Conservation (phyloP, 2,797 vertebrate genomes). For the Liparis tanakae region DNA sequence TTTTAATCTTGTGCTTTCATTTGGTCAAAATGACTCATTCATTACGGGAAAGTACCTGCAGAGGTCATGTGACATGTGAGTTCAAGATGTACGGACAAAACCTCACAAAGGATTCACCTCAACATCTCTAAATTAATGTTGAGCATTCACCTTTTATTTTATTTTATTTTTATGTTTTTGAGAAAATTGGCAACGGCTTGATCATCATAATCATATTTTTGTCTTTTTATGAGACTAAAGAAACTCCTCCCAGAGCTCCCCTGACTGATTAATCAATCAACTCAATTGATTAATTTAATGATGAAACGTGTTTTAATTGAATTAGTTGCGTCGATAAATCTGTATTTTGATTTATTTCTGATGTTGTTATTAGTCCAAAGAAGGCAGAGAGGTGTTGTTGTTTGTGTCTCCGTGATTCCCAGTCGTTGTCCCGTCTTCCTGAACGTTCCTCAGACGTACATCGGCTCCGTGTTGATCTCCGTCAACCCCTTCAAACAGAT, state of each 20-base stretch:
- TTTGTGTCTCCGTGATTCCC: not conserved
- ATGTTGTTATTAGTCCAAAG: not conserved
- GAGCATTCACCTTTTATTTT: too few species aligned
- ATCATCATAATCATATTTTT: too few species aligned
- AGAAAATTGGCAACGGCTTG: too few species aligned
- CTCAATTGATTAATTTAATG: not conserved
- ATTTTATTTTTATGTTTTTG: too few species aligned
- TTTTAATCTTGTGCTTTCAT: not conserved
- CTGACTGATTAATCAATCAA: too few species aligned
- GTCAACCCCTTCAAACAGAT: slow-evolving; percentile 99
- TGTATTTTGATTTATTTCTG: not conserved
- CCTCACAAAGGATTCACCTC: too few species aligned
- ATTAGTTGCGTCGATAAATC: too few species aligned
- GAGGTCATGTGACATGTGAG: not conserved
- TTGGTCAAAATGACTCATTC: not conserved
- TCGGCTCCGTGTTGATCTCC: slow-evolving; percentile 94
- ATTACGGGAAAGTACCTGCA: not conserved
- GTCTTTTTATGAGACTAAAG: too few species aligned
- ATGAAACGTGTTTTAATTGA: not conserved
- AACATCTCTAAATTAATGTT: too few species aligned
- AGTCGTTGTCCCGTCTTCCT: slow-evolving; percentile 69
- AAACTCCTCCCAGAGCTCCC: too few species aligned
- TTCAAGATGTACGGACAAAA: too few species aligned
- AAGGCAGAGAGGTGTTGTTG: not conserved
- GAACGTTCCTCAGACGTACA: slow-evolving; percentile 91